Conservation (phyloP, 1,140 invertebrate genomes). For the Apis laboriosa region DNA sequence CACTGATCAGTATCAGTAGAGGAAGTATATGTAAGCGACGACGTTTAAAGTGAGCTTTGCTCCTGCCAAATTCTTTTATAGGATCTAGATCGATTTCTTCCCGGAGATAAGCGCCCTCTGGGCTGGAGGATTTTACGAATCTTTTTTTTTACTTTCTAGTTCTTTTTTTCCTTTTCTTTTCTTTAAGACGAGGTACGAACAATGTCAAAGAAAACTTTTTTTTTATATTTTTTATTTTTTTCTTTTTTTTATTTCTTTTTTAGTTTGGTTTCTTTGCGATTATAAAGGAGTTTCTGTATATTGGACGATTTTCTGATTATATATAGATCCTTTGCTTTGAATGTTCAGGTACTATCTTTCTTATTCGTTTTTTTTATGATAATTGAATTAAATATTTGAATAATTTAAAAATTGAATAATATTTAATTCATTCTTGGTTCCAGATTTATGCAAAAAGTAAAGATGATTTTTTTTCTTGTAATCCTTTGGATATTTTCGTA, state of each 20-base stretch:
- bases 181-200: not conserved
- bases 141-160: not conserved
- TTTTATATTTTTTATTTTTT: not conserved
- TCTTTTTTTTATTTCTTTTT: not conserved
- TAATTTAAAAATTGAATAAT: not conserved
- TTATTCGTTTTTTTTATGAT: not conserved
- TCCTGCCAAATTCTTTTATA: not conserved
- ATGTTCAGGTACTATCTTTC: not conserved
- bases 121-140: not conserved
- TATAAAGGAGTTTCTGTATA: not conserved
- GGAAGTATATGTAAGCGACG: constrained; percentile 24
- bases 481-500: too few relatives aligned
- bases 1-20: not conserved
- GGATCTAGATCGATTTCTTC: not conserved
- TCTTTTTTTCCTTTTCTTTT: not conserved
- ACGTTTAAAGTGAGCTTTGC: not conserved
- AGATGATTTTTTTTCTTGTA: too few relatives aligned
- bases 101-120: too few relatives aligned
- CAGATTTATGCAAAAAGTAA: not conserved
- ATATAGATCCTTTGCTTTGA: not conserved
- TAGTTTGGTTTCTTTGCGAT: not conserved
- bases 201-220: not conserved
- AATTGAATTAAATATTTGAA: too few relatives aligned
- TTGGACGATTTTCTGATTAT: not conserved
- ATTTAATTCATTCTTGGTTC: not conserved